Evolutionary conservation across 2,113 vertebrate genomes (phyloP).

Genomic region (Pithys albifrons): DNA sequence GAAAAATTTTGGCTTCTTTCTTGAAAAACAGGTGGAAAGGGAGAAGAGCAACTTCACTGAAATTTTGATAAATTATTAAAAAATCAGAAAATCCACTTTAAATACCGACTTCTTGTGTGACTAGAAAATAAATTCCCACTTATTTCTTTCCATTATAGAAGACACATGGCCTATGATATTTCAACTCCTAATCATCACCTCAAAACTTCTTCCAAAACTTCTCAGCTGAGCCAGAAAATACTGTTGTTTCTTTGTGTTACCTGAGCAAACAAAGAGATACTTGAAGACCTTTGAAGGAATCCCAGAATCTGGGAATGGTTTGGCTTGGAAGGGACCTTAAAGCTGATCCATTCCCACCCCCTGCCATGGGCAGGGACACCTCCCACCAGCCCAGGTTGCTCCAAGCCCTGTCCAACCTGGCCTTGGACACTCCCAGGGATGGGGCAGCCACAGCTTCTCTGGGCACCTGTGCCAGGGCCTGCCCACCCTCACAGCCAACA

Average conservation of each 20-base stretch:
- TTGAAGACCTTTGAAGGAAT: not conserved
- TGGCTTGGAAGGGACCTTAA: rapidly evolving
- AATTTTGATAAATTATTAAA: not conserved
- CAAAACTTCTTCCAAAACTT: not conserved
- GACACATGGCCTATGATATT: not conserved
- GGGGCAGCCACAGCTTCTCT: not conserved
- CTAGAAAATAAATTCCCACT: not conserved
- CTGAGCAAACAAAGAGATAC: not conserved
- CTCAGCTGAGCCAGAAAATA: not conserved
- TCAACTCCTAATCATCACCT: not conserved
- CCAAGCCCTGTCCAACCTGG: not conserved
- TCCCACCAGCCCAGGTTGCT: not conserved
- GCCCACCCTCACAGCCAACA: rapidly evolving
- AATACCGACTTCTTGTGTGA: not conserved
- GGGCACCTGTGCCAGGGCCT: not conserved
- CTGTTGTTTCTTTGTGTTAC: not conserved
- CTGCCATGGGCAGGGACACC: not conserved
- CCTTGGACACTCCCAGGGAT: not conserved
- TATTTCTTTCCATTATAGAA: not conserved
- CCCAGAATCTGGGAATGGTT: rapidly evolving
- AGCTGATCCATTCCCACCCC: not conserved
- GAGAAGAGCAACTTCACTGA: not conserved
- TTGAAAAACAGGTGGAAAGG: not conserved
- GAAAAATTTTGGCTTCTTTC: not conserved
- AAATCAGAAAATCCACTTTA: not conserved